phyloP scores from a whole-genome alignment of 2,888 invertebrate species.

The Strigamia maritima region DNA sequence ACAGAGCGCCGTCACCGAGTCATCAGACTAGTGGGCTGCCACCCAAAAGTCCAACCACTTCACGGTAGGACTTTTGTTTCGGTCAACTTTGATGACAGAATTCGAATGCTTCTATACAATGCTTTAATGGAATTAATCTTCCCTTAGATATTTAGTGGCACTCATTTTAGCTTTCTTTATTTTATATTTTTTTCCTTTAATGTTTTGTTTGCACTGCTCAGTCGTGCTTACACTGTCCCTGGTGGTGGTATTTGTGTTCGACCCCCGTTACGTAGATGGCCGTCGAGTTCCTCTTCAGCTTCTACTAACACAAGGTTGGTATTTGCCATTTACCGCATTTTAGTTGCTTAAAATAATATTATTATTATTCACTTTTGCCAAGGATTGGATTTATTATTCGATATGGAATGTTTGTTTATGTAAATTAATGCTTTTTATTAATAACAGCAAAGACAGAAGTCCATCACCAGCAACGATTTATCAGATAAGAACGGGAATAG shows the following conservation, averaged over 20 bases:
- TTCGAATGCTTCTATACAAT: neutral
- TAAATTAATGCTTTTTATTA: neutral
- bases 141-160: neutral
- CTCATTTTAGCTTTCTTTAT: neutral
- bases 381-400: neutral
- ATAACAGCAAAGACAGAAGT: slow-evolving; percentile 47
- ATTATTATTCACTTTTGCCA: neutral
- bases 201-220: slow-evolving; percentile 44
- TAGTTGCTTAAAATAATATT: neutral
- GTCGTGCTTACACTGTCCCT: slow-evolving; percentile 46
- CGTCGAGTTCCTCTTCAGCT: slow-evolving; percentile 47
- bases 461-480: slow-evolving; percentile 58
- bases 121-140: slow-evolving; percentile 8
- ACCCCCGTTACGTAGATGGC: slow-evolving; percentile 47
- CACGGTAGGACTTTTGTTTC: slow-evolving; percentile 43
- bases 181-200: slow-evolving; percentile 5
- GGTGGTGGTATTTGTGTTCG: slow-evolving; percentile 5
- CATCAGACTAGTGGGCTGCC: slow-evolving; percentile 61
- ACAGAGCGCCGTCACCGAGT: slow-evolving; percentile 55
- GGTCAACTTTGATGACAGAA: neutral
- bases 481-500: slow-evolving; percentile 42
- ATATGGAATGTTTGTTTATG: neutral
- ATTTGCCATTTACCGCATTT: neutral
- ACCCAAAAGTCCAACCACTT: slow-evolving; percentile 70
- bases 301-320: slow-evolving; percentile 35